Base-by-base conservation (phyloP, 64 coral and sea anemone genomes). In the Actinia tenebrosa region DNA sequence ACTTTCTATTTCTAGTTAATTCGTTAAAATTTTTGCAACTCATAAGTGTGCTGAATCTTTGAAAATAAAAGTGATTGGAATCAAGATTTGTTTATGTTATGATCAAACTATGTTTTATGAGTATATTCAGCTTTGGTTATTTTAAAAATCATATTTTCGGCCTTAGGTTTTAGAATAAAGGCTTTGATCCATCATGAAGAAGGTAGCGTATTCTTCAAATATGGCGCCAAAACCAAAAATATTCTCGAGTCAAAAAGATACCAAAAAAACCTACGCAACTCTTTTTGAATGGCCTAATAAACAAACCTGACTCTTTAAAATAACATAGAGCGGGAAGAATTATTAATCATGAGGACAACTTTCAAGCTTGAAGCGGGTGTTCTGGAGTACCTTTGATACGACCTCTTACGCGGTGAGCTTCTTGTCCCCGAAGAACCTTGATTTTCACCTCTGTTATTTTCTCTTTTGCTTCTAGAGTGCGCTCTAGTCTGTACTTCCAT, bases 331-430 rank as follows among this genome's bases (percentile, higher is more conserved):
- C 13, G 20, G n/a, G 4, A 42, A 75, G 25, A 42, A 75, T 42
- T 18, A 8, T 30, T 10, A 13, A 75, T 75, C 23, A 3, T 11
- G 26, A 15, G n/a, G 10, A 27, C 2, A 9, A 42, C 13, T 75
- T 50, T 19, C 17, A 52, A 42, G 4, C 22, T 50, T 81, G 6
- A 5, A 22, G 45, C 13, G 7, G 44, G 0, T 81, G 53, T 52
- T 42, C 26, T 75, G 2, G 27, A 13, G 69, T 83, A 85, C 83
- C 83, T 85, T 60, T 85, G 83, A 61, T 85, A 85, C 19, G 83
- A 59, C 16, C 83, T 55, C 83, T 85, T 85, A 5, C 79, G 45
- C 18, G 79, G 79, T 23, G 83, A 85, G 83, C 60, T 85, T 44
- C 56, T 60, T 56, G 44, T 64, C 2, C 20, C 23, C 0, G 20